Percentiles rank a stretch among this genome's conserved stretches.
Conservation (phyloP, 2,797 vertebrate species). For the Hylomyscus alleni region DNA sequence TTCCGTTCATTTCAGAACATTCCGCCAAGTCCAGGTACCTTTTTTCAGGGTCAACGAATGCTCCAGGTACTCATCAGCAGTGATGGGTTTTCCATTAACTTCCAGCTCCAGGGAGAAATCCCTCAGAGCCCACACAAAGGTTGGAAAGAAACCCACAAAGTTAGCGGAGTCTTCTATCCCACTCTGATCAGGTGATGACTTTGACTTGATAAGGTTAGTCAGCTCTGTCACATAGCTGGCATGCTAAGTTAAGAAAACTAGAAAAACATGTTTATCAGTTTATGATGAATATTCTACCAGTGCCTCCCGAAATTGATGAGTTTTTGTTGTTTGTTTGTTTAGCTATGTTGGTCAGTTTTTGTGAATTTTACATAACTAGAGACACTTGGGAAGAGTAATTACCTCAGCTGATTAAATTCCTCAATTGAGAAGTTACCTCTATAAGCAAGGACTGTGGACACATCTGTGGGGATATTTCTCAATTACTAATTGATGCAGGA, state of each 20-base stretch:
- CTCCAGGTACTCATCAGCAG: constrained; percentile 88
- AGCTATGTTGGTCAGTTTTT: neutral
- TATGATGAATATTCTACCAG: neutral
- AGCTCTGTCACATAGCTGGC: constrained; percentile 85
- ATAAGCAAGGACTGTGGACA: neutral
- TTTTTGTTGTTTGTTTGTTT: neutral
- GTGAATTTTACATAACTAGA: neutral
- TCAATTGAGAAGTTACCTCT: neutral
- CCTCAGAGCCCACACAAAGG: constrained; percentile 88
- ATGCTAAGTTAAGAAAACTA: constrained; percentile 50
- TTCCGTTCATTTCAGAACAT: neutral
- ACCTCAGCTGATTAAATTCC: neutral
- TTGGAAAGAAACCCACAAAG: constrained; percentile 87
- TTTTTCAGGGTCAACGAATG: constrained; percentile 81
- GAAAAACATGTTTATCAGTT: neutral
- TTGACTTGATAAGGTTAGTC: constrained; percentile 84
- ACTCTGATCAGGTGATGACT: neutral
- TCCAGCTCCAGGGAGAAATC: constrained; percentile 87
- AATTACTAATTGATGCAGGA: neutral
- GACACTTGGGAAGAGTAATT: neutral
- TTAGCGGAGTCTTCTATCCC: constrained; percentile 72
- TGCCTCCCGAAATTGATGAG: neutral
- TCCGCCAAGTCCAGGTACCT: constrained; percentile 69
- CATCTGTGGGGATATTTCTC: neutral
- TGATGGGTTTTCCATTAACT: constrained; percentile 71